Evolutionary conservation across 2,888 invertebrate species (phyloP), one percentile per base, ranked within the genome.

Genomic region (Synanthedon myopaeformis): DNA sequence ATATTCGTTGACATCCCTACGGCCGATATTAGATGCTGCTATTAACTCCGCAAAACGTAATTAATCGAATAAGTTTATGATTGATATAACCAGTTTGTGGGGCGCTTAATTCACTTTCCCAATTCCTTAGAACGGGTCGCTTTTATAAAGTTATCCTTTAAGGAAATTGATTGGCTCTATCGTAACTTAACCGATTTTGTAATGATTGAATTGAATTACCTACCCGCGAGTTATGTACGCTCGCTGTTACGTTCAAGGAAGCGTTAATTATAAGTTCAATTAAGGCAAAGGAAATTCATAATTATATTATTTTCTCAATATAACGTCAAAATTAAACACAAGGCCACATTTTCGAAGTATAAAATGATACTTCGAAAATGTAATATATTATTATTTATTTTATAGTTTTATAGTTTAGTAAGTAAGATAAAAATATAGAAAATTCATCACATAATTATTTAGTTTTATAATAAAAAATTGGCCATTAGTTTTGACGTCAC

Each of bases 21-120:
- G 58, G 57, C 66, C 76, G 74, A 82, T 86, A 86, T 84, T 86
- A 86, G 86, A 85, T 86, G 87, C 85, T 83, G 85, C 87, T 85
- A 87, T 87, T 87, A 87, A 86, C 86, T 86, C 84, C 87, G 86
- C 86, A 87, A 87, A 87, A 87, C 84, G 86, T 87, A 87, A 87
- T 87, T 87, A 87, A 87, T 87, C 80, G 87, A 87, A 85, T 87
- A 87, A 87, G 83, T 87, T 87, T 87, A 87, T 87, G 87, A 87
- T 87, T 87, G 87, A 87, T 87, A 87, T 87, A 85, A 86, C 87
- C 86, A 85, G 87, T 84, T 84, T 85, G 84, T 71, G 85, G 81
- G 82, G 83, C 72, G 82, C 79, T 82, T 85, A 86, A 87, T 87
- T 85, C 85, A 87, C 81, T 86, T 86, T 85, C 83, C 82, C 79